Conservation (phyloP, 2,113 vertebrate species). For the Chloebia gouldiae region DNA sequence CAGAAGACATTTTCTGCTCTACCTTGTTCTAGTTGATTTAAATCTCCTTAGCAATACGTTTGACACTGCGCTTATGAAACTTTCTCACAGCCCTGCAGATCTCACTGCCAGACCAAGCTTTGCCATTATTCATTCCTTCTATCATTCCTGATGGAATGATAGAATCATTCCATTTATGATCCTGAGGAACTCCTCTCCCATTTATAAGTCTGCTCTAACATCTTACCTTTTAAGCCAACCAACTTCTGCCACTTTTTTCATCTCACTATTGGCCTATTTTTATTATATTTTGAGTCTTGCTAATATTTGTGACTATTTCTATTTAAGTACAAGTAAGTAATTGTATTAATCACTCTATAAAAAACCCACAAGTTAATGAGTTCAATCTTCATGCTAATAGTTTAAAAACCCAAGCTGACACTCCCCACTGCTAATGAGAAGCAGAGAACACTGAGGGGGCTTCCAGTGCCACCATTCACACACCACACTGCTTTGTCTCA, state of each 20-base stretch:
- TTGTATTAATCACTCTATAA: not conserved
- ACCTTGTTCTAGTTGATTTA: not conserved
- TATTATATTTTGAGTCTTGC: not conserved
- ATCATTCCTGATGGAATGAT: not conserved
- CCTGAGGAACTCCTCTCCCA: not conserved
- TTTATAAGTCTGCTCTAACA: not conserved
- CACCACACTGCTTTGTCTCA: rapidly evolving
- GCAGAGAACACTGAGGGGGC: not conserved
- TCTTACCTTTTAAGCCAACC: not conserved
- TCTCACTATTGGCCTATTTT: not conserved
- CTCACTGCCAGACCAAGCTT: not conserved
- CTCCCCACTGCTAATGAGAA: not conserved
- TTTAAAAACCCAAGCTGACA: not conserved
- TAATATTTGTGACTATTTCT: slow-evolving; percentile 2
- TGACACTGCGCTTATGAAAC: not conserved
- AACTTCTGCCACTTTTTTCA: not conserved
- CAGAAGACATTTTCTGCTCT: not conserved
- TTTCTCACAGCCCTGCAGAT: not conserved
- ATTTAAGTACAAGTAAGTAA: not conserved
- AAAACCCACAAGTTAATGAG: not conserved
- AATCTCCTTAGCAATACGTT: not conserved
- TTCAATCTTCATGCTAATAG: not conserved
- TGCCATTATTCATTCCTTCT: slow-evolving; percentile 3
- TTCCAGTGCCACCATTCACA: not conserved
- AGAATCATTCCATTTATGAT: not conserved